Conservation (phyloP, 2,797 vertebrate genomes). For the Pseudotriccus pelzelni region DNA sequence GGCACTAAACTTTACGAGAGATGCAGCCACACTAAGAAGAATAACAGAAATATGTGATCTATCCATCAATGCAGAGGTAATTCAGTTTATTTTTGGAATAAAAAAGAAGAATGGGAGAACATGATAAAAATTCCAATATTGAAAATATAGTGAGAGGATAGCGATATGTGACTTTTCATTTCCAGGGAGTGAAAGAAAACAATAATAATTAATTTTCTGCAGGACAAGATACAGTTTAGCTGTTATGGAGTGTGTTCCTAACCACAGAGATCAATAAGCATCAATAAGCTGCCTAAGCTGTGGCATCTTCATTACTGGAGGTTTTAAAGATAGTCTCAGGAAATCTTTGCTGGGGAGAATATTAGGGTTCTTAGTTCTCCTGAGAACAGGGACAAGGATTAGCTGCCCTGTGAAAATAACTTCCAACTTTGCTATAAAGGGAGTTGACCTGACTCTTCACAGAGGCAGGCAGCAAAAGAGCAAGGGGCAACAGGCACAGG, state of each 20-base stretch:
- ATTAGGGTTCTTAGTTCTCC: neutral
- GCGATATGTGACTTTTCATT: neutral
- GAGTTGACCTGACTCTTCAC: neutral
- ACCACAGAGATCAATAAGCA: neutral
- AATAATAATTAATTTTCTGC: neutral
- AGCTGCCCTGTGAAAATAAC: neutral
- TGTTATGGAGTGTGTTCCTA: neutral
- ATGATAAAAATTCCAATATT: neutral
- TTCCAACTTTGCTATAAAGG: neutral
- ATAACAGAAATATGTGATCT: neutral
- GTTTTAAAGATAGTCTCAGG: neutral
- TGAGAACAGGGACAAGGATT: neutral
- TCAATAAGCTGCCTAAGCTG: neutral
- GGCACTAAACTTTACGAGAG: constrained; percentile 16
- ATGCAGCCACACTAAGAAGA: constrained; percentile 4
- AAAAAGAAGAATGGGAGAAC: neutral
- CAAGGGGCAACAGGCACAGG: fast-evolving
- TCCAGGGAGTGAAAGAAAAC: neutral
- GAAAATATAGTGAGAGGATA: neutral
- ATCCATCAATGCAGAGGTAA: neutral
- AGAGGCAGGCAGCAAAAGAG: neutral
- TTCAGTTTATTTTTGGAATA: constrained; percentile 30
- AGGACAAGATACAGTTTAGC: neutral
- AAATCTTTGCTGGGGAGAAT: neutral
- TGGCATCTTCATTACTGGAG: neutral